A percentile compares a stretch with the other conserved stretches of the same genome.
Evolutionary conservation across 2,888 invertebrate species (phyloP).

Genomic region (Leptothorax acervorum): DNA sequence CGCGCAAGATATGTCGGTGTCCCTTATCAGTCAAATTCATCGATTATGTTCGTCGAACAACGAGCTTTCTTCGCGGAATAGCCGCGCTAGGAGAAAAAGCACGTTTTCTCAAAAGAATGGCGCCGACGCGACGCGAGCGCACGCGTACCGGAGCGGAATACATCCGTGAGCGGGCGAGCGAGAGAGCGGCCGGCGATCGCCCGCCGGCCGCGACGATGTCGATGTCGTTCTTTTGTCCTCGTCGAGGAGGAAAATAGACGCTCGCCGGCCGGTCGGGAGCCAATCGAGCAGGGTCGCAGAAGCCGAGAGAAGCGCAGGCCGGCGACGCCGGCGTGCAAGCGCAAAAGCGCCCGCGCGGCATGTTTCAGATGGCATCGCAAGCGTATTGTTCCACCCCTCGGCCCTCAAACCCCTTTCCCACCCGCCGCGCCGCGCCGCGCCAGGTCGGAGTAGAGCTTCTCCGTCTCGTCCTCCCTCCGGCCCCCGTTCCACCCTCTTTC

Average conservation of each 20-base stretch:
- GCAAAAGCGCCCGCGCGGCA: conserved; percentile 65
- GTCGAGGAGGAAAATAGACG: conserved; percentile 58
- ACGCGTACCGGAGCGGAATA: conserved; percentile 14
- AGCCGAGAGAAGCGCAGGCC: neutral
- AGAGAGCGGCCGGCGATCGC: neutral
- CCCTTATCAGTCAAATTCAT: neutral
- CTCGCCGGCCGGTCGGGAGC: conserved; percentile 44
- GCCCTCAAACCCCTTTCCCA: no score
- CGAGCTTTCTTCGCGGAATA: conserved; percentile 11
- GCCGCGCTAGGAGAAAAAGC: neutral
- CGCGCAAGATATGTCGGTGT: neutral
- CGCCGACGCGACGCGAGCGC: neutral
- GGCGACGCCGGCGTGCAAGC: conserved; percentile 38
- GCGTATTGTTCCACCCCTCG: conserved; percentile 56
- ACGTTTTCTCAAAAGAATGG: neutral
- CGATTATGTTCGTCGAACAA: neutral
- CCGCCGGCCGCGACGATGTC: neutral
- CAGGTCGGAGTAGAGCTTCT: conserved; percentile 28
- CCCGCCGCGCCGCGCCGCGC: neutral
- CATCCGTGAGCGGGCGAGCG: conserved; percentile 34
- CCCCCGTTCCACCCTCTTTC: conserved; percentile 28
- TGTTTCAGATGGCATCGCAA: conserved; percentile 65
- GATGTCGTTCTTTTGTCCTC: conserved; percentile 55
- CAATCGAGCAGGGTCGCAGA: conserved; percentile 55
- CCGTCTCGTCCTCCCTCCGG: neutral